Conservation (phyloP, 2,113 vertebrate genomes). For the Trematomus loennbergii region DNA sequence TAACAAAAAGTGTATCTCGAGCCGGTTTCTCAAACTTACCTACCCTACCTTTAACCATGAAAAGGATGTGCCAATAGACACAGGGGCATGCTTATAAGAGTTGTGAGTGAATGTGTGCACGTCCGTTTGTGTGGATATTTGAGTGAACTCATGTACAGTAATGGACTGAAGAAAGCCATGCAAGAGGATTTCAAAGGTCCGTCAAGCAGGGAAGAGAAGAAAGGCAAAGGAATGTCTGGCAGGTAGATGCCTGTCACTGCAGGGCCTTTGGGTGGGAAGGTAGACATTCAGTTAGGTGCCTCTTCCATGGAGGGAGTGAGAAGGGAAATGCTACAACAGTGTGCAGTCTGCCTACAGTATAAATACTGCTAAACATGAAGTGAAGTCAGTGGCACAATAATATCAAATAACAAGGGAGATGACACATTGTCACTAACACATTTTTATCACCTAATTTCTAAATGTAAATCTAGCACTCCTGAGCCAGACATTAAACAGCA, state of each 20-base stretch:
- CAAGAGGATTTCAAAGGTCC: neutral
- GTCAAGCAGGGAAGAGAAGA: conserved; percentile 7
- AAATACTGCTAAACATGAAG: conserved; percentile 2
- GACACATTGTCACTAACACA: neutral
- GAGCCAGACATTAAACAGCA: too few species aligned
- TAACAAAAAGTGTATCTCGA: too few species aligned
- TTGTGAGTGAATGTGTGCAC: neutral
- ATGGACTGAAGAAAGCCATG: conserved; percentile 1
- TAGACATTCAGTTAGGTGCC: conserved; percentile 24
- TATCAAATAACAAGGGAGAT: conserved; percentile 10
- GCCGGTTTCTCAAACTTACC: too few species aligned
- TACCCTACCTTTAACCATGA: too few species aligned
- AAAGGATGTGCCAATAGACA: conserved; percentile 35
- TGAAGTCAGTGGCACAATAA: conserved; percentile 2
- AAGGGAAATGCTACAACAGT: conserved; percentile 15
- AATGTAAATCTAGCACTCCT: neutral
- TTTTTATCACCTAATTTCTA: neutral
- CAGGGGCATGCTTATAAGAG: conserved; percentile 53
- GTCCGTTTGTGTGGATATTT: neutral
- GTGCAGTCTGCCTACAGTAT: conserved; percentile 4
- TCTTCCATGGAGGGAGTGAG: conserved; percentile 12
- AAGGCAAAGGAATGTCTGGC: conserved; percentile 6
- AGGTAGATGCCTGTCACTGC: conserved; percentile 18
- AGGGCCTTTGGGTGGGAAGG: conserved; percentile 8
- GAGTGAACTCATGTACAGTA: neutral